Base-by-base conservation (phyloP, 2,888 invertebrate species). In the Sesia apiformis region DNA sequence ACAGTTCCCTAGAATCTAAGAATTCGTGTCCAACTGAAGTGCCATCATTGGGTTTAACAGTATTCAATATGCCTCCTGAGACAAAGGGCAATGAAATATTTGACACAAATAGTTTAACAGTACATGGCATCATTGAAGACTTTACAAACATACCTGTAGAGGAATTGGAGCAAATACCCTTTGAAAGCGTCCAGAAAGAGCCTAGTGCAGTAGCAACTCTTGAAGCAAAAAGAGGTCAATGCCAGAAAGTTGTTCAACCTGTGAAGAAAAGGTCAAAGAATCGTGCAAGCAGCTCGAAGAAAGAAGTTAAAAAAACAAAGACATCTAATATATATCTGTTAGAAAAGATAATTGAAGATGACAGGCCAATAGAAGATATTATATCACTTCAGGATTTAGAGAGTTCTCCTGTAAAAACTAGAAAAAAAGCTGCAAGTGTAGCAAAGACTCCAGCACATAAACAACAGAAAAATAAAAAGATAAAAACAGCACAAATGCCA, bases 291-390 rank as follows among this genome's bases (percentile, higher is more conserved):
- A 60, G 60, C 50, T 43, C 38, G 7, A 76, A 58, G 58, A 70
- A 64, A 58, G 64, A 55, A 51, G 65, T 62, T 39, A 78, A 65
- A 56, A 84, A 75, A 63, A 2, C 60, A 0, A 83, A 79, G 60
- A 60, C 82, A 4, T 82, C 84, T 41, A 87, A 82, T 61, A 84
- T 88, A 68, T 87, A 87, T 38, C 74, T 87, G 3, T 71, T 86
- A 57, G 88, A 89, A 59, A 82, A 88, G 62, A 87, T 85, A 39
- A 81, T 90, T 55, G 80, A 74, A 46, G 85, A 85, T 63, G 83
- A 88, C 51, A 74, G 80, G 59, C 87, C 86, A 39, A 58, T 85
- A 49, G 86, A 88, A 67, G 88, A 87, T 39, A 83, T 85, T 54
- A 85, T 86, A 71, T 80, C 80, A 4, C 67, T 88, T 7, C 81